These are phyloP conservation scores for Sphaerophoria taeniata DNA, from an alignment of 2,888 invertebrate species.

Conservation along the genomic window DNA sequence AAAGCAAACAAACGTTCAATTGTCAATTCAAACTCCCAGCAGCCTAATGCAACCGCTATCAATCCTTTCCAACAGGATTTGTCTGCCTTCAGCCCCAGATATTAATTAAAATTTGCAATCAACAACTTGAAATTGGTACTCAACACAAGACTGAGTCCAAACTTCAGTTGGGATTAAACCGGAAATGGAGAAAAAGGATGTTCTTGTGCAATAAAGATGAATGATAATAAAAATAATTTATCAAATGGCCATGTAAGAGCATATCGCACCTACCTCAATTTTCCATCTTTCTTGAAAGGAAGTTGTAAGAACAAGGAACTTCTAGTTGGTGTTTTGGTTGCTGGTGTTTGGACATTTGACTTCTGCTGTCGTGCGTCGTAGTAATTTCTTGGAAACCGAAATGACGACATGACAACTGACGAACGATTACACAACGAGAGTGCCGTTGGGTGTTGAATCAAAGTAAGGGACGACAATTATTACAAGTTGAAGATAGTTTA, in stretches of 20 bases:
- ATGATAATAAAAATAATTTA: conserved; percentile 66
- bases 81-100: conserved; percentile 34
- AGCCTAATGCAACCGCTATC: conserved; percentile 63
- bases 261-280: conserved; percentile 68
- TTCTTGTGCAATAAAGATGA: conserved; percentile 49
- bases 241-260: conserved; percentile 67
- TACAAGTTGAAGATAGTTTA: conserved; percentile 70
- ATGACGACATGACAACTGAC: conserved; percentile 11
- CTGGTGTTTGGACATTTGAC: too few species aligned
- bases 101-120: conserved; percentile 73
- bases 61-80: conserved; percentile 48
- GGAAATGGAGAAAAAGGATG: conserved; percentile 29
- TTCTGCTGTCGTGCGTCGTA: too few species aligned
- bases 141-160: conserved; percentile 53
- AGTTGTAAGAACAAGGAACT: conserved; percentile 30
- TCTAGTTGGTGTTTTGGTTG: too few species aligned
- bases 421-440: not conserved
- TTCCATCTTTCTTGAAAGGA: conserved; percentile 39
- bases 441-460: not conserved
- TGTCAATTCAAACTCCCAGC: conserved; percentile 61
- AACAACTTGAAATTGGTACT: conserved; percentile 60
- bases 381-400: conserved; percentile 14
- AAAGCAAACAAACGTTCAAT: conserved; percentile 25
- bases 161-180: not conserved
- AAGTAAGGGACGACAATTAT: too few species aligned